phyloP scores from a whole-genome alignment of 2,888 invertebrate genomes.

The Camptogramma bilineatum region DNA sequence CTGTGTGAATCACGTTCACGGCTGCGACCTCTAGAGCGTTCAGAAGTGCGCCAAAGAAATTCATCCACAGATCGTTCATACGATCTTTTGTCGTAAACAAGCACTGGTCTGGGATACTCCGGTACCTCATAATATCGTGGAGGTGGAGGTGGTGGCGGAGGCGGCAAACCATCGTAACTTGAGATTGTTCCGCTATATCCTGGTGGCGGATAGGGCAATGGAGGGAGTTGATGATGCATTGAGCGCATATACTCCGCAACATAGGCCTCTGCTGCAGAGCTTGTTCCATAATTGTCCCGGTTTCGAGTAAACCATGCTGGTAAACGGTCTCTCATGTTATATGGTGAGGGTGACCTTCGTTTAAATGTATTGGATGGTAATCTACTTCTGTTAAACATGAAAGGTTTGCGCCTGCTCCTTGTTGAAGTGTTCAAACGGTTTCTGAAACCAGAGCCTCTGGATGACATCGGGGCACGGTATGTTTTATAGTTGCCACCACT shows the following conservation, averaged over 20 bases:
- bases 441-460: slow-evolving; percentile 78
- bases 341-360: slow-evolving; percentile 86
- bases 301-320: slow-evolving; percentile 87
- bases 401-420: slow-evolving; percentile 86
- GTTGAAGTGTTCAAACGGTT: slow-evolving; percentile 81
- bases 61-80: slow-evolving; percentile 96
- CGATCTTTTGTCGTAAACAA: slow-evolving; percentile 89
- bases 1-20: slow-evolving; percentile 84
- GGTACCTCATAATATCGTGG: slow-evolving; percentile 89
- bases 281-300: slow-evolving; percentile 72
- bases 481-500: slow-evolving; percentile 80
- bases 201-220: slow-evolving; percentile 91
- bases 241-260: slow-evolving; percentile 95
- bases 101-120: slow-evolving; percentile 89
- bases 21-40: slow-evolving; percentile 87
- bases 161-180: slow-evolving; percentile 87
- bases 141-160: slow-evolving; percentile 89
- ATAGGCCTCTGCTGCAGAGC: slow-evolving; percentile 91
- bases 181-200: slow-evolving; percentile 80
- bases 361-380: slow-evolving; percentile 82
- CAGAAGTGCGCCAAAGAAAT: slow-evolving; percentile 92
- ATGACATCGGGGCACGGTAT: slow-evolving; percentile 77
- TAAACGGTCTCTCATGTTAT: slow-evolving; percentile 82
- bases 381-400: slow-evolving; percentile 87
- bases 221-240: slow-evolving; percentile 94